Percentiles rank a stretch among this genome's conserved stretches.
These are phyloP conservation scores for Loxodonta africana DNA, from an alignment of 2,113 vertebrate genomes.

Conservation along the genomic window DNA sequence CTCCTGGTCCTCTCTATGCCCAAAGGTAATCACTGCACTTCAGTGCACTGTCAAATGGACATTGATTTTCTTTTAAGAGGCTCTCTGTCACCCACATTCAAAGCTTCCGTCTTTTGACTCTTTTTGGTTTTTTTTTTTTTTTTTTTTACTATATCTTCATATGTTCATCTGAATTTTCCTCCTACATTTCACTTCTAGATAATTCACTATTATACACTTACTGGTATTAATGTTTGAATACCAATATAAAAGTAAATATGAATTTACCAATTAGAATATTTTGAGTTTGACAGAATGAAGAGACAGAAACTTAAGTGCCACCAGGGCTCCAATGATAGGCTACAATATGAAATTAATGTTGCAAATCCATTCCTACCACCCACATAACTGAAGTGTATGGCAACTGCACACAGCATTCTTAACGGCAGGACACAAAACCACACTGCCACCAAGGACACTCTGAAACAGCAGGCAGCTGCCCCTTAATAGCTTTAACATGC, in stretches of 20 bases:
- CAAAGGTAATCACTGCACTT: neutral
- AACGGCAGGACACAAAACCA: neutral
- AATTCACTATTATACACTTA: neutral
- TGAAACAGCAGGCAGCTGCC: neutral
- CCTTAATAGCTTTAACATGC: fast-evolving
- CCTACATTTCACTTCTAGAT: neutral
- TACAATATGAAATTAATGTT: neutral
- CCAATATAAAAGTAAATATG: neutral
- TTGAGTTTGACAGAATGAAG: neutral
- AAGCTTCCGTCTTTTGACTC: neutral
- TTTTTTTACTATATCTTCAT: neutral
- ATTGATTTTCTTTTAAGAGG: neutral
- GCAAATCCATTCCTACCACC: neutral
- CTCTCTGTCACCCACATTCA: neutral
- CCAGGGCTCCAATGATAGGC: neutral
- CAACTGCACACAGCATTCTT: neutral
- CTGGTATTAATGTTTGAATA: neutral
- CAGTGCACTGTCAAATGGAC: neutral
- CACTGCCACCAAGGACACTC: neutral
- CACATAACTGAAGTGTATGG: fast-evolving
- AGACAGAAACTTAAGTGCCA: neutral
- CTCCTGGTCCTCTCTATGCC: slow-evolving; percentile 61
- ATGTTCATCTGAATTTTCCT: neutral
- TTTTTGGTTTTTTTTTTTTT: too few relatives aligned
- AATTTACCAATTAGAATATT: neutral